Conservation (phyloP, 2,113 vertebrate genomes). For the Thomomys bottae region DNA sequence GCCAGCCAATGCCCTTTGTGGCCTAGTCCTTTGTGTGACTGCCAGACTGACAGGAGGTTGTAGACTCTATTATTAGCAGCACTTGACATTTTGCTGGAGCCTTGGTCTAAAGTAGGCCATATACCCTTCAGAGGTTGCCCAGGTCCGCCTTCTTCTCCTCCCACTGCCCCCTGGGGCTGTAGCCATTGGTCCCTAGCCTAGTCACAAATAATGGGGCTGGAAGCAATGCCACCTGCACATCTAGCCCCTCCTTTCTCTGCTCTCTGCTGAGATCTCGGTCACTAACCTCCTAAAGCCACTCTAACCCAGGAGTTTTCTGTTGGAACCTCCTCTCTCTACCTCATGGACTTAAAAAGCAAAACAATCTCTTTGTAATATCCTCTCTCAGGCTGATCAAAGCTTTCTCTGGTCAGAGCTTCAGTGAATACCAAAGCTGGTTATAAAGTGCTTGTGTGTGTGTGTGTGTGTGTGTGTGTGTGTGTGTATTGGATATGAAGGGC, state of each 20-base stretch:
- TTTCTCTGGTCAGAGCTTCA: not conserved
- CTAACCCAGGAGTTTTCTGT: not conserved
- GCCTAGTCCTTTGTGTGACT: not conserved
- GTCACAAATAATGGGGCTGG: not conserved
- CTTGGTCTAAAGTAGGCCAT: conserved; percentile 45
- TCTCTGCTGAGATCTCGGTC: not conserved
- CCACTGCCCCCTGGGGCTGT: not conserved
- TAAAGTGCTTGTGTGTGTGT: not conserved
- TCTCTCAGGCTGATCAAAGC: not conserved
- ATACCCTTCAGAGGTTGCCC: not conserved
- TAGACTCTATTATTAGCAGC: conserved; percentile 51
- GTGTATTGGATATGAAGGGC: too few species aligned
- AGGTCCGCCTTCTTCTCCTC: not conserved
- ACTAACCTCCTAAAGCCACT: not conserved
- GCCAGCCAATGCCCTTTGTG: not conserved
- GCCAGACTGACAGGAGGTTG: not conserved
- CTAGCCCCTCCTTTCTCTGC: not conserved
- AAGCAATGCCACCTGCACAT: not conserved
- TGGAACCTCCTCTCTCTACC: not conserved
- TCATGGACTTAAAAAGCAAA: not conserved
- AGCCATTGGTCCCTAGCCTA: not conserved
- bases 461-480: too few species aligned
- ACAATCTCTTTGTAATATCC: not conserved
- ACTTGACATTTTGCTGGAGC: conserved; percentile 60
- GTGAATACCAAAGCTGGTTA: not conserved